phyloP scores from a whole-genome alignment of 2,797 vertebrate genomes.

The Helarctos malayanus region DNA sequence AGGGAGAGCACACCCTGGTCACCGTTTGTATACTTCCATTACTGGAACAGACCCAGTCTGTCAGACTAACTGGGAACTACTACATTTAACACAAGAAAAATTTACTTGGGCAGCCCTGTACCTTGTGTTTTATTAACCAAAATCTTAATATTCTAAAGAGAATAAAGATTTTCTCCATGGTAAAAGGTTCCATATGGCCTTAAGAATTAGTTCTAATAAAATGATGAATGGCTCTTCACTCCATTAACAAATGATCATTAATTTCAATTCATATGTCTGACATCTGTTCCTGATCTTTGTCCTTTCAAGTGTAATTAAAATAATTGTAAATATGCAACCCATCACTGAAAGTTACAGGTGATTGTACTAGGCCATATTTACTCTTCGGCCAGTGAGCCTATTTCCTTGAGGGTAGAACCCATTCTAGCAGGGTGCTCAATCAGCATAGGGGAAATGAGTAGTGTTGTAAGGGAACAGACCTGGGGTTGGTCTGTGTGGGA shows the following conservation, averaged over 20 bases:
- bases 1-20: neutral
- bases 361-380: neutral
- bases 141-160: conserved; percentile 67
- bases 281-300: conserved; percentile 81
- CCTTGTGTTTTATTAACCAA: conserved; percentile 9
- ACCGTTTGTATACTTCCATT: neutral
- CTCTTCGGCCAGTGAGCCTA: neutral
- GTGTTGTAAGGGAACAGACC: neutral
- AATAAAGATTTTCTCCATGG: conserved; percentile 62
- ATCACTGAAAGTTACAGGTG: conserved; percentile 58
- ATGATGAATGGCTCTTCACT: conserved; percentile 68
- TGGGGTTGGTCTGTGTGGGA: neutral
- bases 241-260: conserved; percentile 79
- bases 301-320: conserved; percentile 75
- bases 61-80: conserved; percentile 2
- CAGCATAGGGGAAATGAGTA: neutral
- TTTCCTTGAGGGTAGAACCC: neutral
- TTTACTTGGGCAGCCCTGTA: conserved; percentile 15
- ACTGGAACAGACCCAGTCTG: neutral
- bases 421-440: neutral
- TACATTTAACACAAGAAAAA: conserved; percentile 42
- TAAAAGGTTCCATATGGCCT: conserved; percentile 67
- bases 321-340: conserved; percentile 75
- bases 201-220: conserved; percentile 78
- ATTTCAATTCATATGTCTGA: conserved; percentile 81